These are phyloP conservation scores for Pavo muticus DNA, from an alignment of 2,113 vertebrate genomes.

Conservation along the genomic window DNA sequence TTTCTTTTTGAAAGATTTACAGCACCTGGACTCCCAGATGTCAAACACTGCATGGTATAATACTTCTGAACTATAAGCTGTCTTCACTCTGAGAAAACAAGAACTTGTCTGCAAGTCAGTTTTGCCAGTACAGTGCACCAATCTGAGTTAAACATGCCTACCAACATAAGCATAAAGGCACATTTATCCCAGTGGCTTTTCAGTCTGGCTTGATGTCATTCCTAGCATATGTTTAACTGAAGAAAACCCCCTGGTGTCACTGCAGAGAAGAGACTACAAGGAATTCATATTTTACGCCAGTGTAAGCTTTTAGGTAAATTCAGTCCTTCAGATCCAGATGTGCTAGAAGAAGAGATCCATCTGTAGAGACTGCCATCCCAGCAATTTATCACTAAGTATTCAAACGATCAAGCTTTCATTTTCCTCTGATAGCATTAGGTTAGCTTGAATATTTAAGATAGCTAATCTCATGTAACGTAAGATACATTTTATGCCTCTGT, in stretches of 20 bases:
- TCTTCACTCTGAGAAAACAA: neutral
- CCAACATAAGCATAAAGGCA: neutral
- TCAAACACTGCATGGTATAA: fast-evolving
- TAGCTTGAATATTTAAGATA: neutral
- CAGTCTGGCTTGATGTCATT: neutral
- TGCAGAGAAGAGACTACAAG: fast-evolving
- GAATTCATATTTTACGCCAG: neutral
- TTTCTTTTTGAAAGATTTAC: neutral
- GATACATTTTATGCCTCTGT: neutral
- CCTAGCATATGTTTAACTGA: neutral
- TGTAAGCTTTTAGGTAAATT: neutral
- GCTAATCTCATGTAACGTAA: neutral
- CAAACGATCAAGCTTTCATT: neutral
- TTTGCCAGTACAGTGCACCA: neutral
- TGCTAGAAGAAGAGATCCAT: neutral
- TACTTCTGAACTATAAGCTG: neutral
- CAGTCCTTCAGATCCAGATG: neutral
- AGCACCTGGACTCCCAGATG: neutral
- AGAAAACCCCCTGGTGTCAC: neutral
- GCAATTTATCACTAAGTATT: neutral
- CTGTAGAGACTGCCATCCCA: neutral
- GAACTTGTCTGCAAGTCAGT: neutral
- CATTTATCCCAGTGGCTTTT: neutral
- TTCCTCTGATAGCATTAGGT: neutral
- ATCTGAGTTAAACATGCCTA: neutral